phyloP scores from a whole-genome alignment of 2,113 vertebrate genomes.

The Acanthochromis polyacanthus region DNA sequence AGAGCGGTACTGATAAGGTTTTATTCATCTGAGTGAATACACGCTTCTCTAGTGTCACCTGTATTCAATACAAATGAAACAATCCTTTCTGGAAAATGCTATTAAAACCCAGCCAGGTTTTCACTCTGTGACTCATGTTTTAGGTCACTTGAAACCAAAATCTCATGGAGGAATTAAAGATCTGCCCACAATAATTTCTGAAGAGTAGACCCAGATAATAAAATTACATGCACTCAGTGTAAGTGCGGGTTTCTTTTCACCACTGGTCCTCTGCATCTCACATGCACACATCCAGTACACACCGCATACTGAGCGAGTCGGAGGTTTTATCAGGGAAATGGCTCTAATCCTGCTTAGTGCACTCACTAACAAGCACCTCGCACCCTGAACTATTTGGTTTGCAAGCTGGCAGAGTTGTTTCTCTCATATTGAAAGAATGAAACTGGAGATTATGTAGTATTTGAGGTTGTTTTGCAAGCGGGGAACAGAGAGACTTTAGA shows the following conservation, averaged over 20 bases:
- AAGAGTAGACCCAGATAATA: constrained; percentile 38
- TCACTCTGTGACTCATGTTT: constrained; percentile 11
- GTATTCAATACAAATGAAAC: not conserved
- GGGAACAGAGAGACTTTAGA: constrained; percentile 21
- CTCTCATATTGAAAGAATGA: constrained; percentile 55
- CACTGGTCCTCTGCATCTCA: constrained; percentile 23
- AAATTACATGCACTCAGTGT: constrained; percentile 52
- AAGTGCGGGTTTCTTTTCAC: constrained; percentile 31
- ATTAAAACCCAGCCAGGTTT: not conserved
- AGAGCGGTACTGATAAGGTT: not conserved
- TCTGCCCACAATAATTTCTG: constrained; percentile 21
- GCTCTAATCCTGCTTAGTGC: constrained; percentile 73
- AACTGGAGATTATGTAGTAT: constrained; percentile 65
- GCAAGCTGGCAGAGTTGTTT: constrained; percentile 51
- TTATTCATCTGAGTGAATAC: not conserved
- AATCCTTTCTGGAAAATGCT: not conserved
- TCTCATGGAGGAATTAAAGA: constrained; percentile 1
- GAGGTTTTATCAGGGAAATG: constrained; percentile 59
- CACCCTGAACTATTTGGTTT: constrained; percentile 65
- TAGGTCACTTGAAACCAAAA: constrained; percentile 24
- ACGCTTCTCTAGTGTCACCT: not conserved
- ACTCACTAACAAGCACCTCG: constrained; percentile 66
- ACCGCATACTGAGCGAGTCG: constrained; percentile 38
- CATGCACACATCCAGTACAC: constrained; percentile 18
- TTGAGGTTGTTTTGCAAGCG: constrained; percentile 51